A percentile compares a stretch with the other conserved stretches of the same genome.
phyloP scores from a whole-genome alignment of 2,797 vertebrate genomes.

The Chelonia mydas region DNA sequence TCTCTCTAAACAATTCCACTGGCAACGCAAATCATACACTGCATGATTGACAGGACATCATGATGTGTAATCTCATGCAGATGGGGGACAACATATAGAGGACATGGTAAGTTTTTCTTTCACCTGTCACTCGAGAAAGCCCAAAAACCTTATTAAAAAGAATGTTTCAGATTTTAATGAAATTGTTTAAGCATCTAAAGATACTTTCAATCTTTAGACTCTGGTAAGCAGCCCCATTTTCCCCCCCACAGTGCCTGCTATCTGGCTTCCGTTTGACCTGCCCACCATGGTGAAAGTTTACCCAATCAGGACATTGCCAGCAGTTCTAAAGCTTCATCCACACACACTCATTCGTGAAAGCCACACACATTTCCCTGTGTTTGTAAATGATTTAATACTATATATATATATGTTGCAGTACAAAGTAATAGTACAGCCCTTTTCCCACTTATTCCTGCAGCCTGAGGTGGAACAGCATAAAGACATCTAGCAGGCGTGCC shows the following conservation, averaged over 20 bases:
- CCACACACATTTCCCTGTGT: neutral
- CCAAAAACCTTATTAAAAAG: neutral
- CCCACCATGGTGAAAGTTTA: accelerated
- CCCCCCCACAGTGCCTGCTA: neutral
- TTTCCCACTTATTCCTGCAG: neutral
- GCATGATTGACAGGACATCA: neutral
- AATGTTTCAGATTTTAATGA: neutral
- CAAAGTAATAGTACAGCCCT: accelerated
- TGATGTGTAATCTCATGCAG: neutral
- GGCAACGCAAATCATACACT: conserved; percentile 9
- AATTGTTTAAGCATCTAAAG: neutral
- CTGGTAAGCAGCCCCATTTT: neutral
- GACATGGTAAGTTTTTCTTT: neutral
- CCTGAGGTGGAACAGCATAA: accelerated
- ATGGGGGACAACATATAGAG: neutral
- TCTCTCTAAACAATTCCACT: conserved; percentile 9
- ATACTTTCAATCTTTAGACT: neutral
- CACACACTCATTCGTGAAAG: neutral
- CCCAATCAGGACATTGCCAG: neutral
- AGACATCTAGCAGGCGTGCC: neutral
- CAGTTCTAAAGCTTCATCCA: neutral
- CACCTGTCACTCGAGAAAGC: neutral
- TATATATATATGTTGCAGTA: neutral
- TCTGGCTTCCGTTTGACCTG: neutral
- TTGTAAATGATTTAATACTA: neutral